These are phyloP conservation scores for Xiphias gladius DNA, from an alignment of 2,113 vertebrate genomes.

Conservation along the genomic window DNA sequence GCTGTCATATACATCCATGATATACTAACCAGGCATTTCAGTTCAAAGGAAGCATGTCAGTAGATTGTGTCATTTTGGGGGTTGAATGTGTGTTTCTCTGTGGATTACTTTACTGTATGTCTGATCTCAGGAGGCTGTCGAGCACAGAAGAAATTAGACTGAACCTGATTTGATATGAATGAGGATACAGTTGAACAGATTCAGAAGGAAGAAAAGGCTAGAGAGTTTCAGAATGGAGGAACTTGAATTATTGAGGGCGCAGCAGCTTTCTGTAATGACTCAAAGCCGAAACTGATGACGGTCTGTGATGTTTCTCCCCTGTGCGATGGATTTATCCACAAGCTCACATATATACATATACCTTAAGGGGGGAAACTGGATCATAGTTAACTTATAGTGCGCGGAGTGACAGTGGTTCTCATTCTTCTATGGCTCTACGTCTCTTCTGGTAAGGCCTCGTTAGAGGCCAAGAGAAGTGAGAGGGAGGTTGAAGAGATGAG, in stretches of 20 bases:
- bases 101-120: slow-evolving; percentile 9
- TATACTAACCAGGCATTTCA: slow-evolving; percentile 29
- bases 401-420: slow-evolving; percentile 9
- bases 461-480: slow-evolving; percentile 2
- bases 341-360: slow-evolving; percentile 44
- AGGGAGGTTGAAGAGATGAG: slow-evolving; percentile 20
- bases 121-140: slow-evolving; percentile 44
- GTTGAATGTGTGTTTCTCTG: slow-evolving; percentile 30
- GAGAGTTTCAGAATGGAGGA: slow-evolving; percentile 26
- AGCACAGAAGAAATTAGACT: slow-evolving; percentile 36
- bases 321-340: slow-evolving; percentile 45
- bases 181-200: slow-evolving; percentile 44
- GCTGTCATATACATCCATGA: slow-evolving; percentile 35
- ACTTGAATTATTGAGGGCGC: slow-evolving; percentile 70
- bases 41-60: slow-evolving; percentile 10
- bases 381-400: slow-evolving; percentile 23
- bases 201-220: slow-evolving; percentile 1
- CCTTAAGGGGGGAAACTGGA: slow-evolving; percentile 58
- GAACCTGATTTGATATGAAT: slow-evolving; percentile 58
- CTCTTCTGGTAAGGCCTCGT: slow-evolving; percentile 39
- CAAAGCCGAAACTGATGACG: slow-evolving; percentile 20
- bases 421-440: slow-evolving; percentile 47
- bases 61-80: slow-evolving; percentile 29
- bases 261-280: slow-evolving; percentile 48
- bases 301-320: slow-evolving; percentile 58